Base-by-base conservation (phyloP, 2,888 invertebrate species). In the Polia nebulosa region DNA sequence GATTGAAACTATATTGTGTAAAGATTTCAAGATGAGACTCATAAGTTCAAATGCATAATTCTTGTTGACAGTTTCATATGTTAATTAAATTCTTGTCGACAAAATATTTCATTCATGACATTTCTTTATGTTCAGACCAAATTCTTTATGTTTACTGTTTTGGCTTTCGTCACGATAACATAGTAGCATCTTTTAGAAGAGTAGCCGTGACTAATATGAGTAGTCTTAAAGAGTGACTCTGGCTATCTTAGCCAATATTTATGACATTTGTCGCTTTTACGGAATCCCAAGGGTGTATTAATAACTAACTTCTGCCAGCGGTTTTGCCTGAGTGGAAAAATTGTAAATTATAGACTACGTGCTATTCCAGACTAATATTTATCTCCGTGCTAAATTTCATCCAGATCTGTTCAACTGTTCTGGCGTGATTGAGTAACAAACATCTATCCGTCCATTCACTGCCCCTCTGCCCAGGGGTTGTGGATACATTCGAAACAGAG, bases 71-170 rank as follows among this genome's bases (percentile, higher is more conserved):
- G 34, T 44, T 20, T 32, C 7, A 27, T 67, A 67, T 47, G 49
- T 13, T 72, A 39, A 51, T 29, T 56, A 32, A 20, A 15, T 39
- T 41, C 15, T n/a, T n/a, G 41, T 25, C 20, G 15, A 25, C 0
- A 3, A 45, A 45, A 67, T 47, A 36, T 36, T 20, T 45, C 8
- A 69, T 53, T 69, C 29, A 52, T 39, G 13, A 39, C 6, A 41
- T 65, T 70, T 13, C 39, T 36, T 49, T 6, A 22, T 22, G 2
- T 15, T 25, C 7, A 41, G 15, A 39, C 5, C 7, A 52, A 0
- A 39, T 39, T 36, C n/a, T 53, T n/a, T n/a, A n/a, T 22, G 15
- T 13, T 13, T 15, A 9, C 17, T 58, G 8, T 58, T 20, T 11
- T 13, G 6, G 13, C 27, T 36, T 17, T 25, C 7, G 3, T 32